Conservation (phyloP, 2,113 vertebrate species). For the Laterallus jamaicensis region DNA sequence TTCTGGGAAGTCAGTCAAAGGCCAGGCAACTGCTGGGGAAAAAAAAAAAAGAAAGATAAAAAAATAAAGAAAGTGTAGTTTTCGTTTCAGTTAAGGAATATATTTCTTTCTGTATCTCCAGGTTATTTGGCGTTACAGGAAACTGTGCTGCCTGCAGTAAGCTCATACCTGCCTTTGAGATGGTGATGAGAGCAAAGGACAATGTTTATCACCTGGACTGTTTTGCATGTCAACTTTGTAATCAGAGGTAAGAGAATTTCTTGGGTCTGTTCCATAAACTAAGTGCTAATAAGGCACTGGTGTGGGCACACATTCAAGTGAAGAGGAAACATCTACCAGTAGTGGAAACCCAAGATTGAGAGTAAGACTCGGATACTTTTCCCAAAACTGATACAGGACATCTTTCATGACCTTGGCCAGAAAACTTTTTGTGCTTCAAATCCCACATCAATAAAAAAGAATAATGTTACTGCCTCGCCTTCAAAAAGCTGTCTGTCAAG, state of each 20-base stretch:
- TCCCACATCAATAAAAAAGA: slow-evolving; percentile 29
- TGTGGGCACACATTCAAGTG: neutral
- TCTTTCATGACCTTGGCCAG: slow-evolving; percentile 23
- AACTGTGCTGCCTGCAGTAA: slow-evolving; percentile 99
- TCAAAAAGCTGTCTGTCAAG: slow-evolving; percentile 50
- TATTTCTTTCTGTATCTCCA: slow-evolving; percentile 61
- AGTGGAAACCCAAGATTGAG: neutral
- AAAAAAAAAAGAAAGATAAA: too few relatives aligned
- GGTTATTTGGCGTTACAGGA: slow-evolving; percentile 97
- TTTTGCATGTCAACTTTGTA: slow-evolving; percentile 98
- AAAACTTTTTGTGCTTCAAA: slow-evolving; percentile 37
- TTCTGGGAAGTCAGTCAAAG: neutral
- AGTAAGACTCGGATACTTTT: neutral
- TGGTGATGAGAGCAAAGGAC: slow-evolving; percentile 99
- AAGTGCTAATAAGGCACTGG: neutral
- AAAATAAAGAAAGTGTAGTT: neutral
- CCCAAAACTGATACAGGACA: neutral
- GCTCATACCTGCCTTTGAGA: slow-evolving; percentile 98
- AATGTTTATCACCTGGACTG: slow-evolving; percentile 99
- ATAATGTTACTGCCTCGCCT: slow-evolving; percentile 43
- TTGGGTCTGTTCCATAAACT: neutral
- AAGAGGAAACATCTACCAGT: neutral
- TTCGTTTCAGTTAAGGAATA: neutral
- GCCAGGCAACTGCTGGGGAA: neutral
- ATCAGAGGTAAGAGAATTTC: slow-evolving; percentile 88